Conservation (phyloP, 2,888 invertebrate genomes). For the Micoletzkya japonica region DNA sequence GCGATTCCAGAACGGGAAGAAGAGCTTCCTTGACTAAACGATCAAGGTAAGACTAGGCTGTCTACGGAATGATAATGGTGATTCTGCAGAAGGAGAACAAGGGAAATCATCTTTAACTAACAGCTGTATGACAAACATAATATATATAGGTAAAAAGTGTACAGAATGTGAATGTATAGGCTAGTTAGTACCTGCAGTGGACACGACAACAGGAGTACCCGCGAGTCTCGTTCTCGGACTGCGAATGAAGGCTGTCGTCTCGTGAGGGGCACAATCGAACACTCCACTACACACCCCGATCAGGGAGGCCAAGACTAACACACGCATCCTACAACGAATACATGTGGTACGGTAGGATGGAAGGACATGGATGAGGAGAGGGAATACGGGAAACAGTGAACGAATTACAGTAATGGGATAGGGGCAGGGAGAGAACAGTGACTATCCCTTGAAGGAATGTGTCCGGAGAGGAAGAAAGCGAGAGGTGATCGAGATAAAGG, state of each 20-base stretch:
- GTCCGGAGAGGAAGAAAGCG: neutral
- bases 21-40: too few species aligned
- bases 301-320: neutral
- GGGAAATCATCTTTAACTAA: too few species aligned
- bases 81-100: too few species aligned
- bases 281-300: conserved; percentile 31
- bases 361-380: neutral
- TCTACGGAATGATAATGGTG: too few species aligned
- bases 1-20: too few species aligned
- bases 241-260: conserved; percentile 62
- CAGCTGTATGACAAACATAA: too few species aligned
- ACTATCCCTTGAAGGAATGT: conserved; percentile 1
- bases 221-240: conserved; percentile 61
- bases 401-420: neutral
- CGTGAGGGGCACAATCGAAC: conserved; percentile 53
- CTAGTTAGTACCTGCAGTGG: conserved; percentile 58
- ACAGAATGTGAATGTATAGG: too few species aligned
- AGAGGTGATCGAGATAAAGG: neutral
- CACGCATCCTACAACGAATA: neutral
- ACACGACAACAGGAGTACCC: conserved; percentile 63
- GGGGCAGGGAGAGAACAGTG: too few species aligned
- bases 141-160: too few species aligned
- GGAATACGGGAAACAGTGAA: too few species aligned
- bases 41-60: too few species aligned
- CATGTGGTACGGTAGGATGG: neutral